Conservation (phyloP, 2,113 vertebrate species). For the Turdus rufiventris region DNA sequence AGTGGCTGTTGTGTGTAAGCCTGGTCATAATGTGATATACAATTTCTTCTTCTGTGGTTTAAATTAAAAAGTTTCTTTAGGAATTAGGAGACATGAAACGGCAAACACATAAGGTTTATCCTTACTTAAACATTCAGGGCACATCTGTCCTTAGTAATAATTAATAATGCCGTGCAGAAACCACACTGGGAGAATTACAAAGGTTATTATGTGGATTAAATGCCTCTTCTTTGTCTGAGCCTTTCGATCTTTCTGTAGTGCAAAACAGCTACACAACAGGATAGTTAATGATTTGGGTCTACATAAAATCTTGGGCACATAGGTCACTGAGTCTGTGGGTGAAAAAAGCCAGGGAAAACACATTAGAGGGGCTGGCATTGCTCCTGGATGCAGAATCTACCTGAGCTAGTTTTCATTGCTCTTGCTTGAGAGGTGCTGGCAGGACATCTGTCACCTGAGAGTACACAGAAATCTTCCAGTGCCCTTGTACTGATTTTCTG, state of each 20-base stretch:
- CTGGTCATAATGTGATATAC: neutral
- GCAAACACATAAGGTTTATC: neutral
- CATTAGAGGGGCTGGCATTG: neutral
- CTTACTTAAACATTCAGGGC: neutral
- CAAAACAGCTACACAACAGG: conserved; percentile 10
- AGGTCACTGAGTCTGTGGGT: neutral
- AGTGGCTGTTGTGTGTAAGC: neutral
- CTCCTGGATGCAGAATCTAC: neutral
- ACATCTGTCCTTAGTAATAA: neutral
- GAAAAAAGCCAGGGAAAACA: neutral
- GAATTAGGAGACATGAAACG: neutral
- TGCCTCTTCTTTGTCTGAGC: conserved; percentile 6
- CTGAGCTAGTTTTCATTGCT: neutral
- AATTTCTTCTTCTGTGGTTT: neutral
- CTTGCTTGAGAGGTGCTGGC: neutral
- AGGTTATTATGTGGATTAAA: conserved; percentile 25
- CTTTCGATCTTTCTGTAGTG: neutral
- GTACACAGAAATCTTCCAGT: neutral
- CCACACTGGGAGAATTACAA: neutral
- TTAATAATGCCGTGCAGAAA: neutral
- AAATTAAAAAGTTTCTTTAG: neutral
- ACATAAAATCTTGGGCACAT: neutral
- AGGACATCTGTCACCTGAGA: neutral
- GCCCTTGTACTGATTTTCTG: neutral
- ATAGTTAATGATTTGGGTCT: neutral